These are phyloP conservation scores for Thalassaphorura encarpata DNA, from an alignment of 1,140 invertebrate species.

Conservation along the genomic window DNA sequence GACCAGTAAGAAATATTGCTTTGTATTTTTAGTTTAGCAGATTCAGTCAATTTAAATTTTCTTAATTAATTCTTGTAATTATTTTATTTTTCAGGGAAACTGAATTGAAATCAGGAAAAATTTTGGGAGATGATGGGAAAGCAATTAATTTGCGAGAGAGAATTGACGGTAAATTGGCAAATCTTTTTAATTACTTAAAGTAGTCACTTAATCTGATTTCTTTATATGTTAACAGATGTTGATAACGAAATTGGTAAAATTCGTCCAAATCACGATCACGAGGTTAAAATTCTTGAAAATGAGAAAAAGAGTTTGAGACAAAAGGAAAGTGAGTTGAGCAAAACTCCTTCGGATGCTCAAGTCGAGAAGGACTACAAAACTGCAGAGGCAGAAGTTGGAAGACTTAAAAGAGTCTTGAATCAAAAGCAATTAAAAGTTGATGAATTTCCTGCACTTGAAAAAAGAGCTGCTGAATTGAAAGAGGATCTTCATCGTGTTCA, in stretches of 20 bases:
- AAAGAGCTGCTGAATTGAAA: not conserved
- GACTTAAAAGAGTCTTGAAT: conserved; percentile 51
- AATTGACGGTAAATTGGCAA: conserved; percentile 56
- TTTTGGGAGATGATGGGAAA: conserved; percentile 60
- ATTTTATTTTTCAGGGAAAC: conserved; percentile 12
- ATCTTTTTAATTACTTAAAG: not conserved
- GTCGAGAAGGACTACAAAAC: conserved; percentile 47
- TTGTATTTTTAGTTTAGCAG: not conserved
- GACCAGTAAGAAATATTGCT: conserved; percentile 12
- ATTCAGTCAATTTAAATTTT: not conserved
- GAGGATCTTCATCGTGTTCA: conserved; percentile 10
- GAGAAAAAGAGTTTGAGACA: conserved; percentile 54
- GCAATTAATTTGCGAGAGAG: conserved; percentile 81
- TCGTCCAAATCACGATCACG: conserved; percentile 68
- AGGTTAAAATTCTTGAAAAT: conserved; percentile 64
- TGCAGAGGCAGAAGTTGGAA: conserved; percentile 44
- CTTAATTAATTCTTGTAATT: not conserved
- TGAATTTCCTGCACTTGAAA: not conserved
- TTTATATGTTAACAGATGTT: conserved; percentile 46
- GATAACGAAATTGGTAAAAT: conserved; percentile 63
- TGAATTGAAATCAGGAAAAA: conserved; percentile 14
- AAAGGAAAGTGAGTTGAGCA: conserved; percentile 57
- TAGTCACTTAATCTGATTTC: not conserved
- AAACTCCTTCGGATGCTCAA: conserved; percentile 58
- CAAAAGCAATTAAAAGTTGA: conserved; percentile 40